Evolutionary conservation across 2,113 vertebrate genomes (phyloP), one percentile per base, ranked within the genome.

Genomic region (Cyphomyrus discorhynchus): DNA sequence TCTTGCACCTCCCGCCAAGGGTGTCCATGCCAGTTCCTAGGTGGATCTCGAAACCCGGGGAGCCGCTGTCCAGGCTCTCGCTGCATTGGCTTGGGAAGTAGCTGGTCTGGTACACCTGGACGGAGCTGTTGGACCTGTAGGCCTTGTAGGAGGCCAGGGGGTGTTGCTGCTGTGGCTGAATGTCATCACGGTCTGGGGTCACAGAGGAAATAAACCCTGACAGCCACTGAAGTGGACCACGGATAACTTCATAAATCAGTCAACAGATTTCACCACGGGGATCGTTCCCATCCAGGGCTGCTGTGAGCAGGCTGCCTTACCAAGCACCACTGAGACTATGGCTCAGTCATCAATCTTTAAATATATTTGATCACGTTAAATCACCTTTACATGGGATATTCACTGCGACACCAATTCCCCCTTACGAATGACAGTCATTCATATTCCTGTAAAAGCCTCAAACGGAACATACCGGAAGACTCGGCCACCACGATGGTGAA

Each of bases 111-210:
- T 99, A 99, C 70, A 96, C 95, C 62, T 93, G 94, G 91, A 99
- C 91, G 0, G 98, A 98, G 74, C 95, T 91, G 2, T 99, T 99
- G 89, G 90, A 94, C 89, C 96, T 97, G 93, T 99, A 99, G 39
- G 98, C 97, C 90, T 94, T 92, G 95, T 99, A 99, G 21, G 98
- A 98, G 87, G 98, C 97, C 91, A 99, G 95, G 0, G 98, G 98
- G 89, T 99, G 98, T 91, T 94, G 96, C 58, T 95, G 95, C 47
- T 98, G 98, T 0, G 98, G 98, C 92, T 96, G 97, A 90, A 95
- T 88, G 35, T 96, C 91, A 87, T 97, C 97, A 24, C 89, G 94
- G 89, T 96, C 98, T 99, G 92, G 19, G 1, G 49, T 47, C 9
- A 42, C 8, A 27, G 2, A 27, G 45, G 11, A 86, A 53, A 31